These are phyloP conservation scores for Trissolcus brochymenae DNA, from an alignment of 2,888 invertebrate species.

Conservation along the genomic window DNA sequence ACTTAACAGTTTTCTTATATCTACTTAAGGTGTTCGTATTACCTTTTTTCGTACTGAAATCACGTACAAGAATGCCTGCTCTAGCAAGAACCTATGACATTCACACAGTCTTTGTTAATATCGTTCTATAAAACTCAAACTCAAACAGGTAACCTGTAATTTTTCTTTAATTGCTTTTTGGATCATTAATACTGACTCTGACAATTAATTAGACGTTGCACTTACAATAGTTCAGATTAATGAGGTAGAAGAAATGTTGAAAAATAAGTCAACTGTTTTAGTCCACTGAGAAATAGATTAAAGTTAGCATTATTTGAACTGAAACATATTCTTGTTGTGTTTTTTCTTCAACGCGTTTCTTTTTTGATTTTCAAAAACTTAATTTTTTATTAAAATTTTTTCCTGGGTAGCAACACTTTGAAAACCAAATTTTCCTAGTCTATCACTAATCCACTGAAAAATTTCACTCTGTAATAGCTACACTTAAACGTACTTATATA, in stretches of 20 bases:
- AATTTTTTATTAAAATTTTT: no score
- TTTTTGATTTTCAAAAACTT: no score
- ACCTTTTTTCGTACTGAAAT: conserved; percentile 44
- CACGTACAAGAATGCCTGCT: conserved; percentile 45
- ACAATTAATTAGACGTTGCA: background rate
- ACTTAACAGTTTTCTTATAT: conserved; percentile 46
- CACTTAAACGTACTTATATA: no score
- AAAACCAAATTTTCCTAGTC: no score
- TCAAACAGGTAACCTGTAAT: background rate
- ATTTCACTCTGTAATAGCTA: no score
- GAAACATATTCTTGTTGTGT: no score
- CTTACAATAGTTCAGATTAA: conserved; percentile 7
- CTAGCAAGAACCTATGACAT: conserved; percentile 43
- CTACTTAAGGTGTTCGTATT: conserved; percentile 47
- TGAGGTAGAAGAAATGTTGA: background rate
- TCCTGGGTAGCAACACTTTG: no score
- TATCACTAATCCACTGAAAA: no score
- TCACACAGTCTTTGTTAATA: conserved; percentile 35
- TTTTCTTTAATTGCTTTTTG: conserved; percentile 1
- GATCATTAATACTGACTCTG: background rate
- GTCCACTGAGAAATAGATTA: conserved; percentile 58
- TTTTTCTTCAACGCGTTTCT: no score
- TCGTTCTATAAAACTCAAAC: background rate
- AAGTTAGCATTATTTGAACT: no score
- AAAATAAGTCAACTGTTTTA: conserved; percentile 61